Evolutionary conservation across 2,888 invertebrate genomes (phyloP).

Genomic region (Melanostoma mellinum): DNA sequence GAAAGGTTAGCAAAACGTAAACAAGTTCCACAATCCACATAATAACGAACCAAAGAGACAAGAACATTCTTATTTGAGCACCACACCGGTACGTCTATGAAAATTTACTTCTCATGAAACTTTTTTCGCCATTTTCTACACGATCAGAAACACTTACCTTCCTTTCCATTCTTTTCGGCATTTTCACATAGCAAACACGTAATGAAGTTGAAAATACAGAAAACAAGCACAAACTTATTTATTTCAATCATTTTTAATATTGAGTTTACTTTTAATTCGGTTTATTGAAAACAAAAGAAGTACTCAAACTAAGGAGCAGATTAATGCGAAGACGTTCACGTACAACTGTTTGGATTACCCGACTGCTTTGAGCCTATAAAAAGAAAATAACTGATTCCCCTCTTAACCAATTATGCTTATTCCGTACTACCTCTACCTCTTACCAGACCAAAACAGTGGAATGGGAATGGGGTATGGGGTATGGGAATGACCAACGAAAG

Average conservation of each 20-base stretch:
- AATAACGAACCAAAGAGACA: background rate
- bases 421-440: no score
- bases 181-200: constrained; percentile 33
- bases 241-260: constrained; percentile 44
- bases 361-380: constrained; percentile 67
- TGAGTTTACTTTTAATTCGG: background rate
- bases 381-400: constrained; percentile 66
- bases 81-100: background rate
- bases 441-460: background rate
- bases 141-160: constrained; percentile 47
- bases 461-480: background rate
- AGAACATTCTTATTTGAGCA: background rate
- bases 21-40: background rate
- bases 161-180: constrained; percentile 45
- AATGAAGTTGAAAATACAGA: constrained; percentile 39
- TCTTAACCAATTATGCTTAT: constrained; percentile 5
- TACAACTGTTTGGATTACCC: constrained; percentile 59
- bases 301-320: constrained; percentile 42
- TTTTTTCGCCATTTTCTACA: no score
- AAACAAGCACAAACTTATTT: constrained; percentile 37
- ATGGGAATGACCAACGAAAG: constrained; percentile 30
- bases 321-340: constrained; percentile 57
- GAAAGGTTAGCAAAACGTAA: constrained; percentile 32
- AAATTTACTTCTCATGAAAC: no score
- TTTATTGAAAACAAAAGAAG: constrained; percentile 12